Conservation (phyloP, 2,797 vertebrate genomes). For the Gastrophryne carolinensis region DNA sequence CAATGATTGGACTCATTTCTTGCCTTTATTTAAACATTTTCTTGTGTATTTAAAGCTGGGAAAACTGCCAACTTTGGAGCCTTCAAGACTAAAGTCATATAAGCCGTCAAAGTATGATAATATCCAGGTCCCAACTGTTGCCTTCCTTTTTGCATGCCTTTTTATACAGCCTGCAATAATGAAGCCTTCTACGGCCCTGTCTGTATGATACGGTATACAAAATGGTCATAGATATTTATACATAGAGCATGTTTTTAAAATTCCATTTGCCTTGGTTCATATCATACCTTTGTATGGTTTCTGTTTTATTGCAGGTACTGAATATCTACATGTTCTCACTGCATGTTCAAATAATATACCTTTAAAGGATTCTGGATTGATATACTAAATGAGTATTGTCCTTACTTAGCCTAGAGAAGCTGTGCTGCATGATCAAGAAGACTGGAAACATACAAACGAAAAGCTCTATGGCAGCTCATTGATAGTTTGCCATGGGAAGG, state of each 20-base stretch:
- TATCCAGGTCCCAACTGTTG: conserved; percentile 30
- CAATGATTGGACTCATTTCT: conserved; percentile 40
- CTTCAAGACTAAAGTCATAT: conserved; percentile 40
- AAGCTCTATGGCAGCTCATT: no score
- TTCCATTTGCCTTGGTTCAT: neutral
- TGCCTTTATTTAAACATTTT: conserved; percentile 48
- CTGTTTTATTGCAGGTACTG: neutral
- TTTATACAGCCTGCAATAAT: conserved; percentile 9
- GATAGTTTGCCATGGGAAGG: no score
- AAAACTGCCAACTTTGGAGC: conserved; percentile 31
- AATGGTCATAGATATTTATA: neutral
- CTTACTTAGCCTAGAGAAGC: no score
- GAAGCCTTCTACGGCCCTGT: neutral
- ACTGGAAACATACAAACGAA: no score
- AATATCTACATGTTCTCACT: neutral
- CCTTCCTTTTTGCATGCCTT: conserved; percentile 13
- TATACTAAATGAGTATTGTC: no score
- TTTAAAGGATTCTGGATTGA: no score
- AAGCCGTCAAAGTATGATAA: conserved; percentile 36
- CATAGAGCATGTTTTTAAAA: neutral
- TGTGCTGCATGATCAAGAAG: no score
- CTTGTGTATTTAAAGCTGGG: conserved; percentile 44
- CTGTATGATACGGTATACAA: neutral
- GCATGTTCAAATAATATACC: no score
- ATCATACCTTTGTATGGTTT: neutral